phyloP scores from a whole-genome alignment of 2,113 vertebrate genomes.

The Lepidothrix coronata region DNA sequence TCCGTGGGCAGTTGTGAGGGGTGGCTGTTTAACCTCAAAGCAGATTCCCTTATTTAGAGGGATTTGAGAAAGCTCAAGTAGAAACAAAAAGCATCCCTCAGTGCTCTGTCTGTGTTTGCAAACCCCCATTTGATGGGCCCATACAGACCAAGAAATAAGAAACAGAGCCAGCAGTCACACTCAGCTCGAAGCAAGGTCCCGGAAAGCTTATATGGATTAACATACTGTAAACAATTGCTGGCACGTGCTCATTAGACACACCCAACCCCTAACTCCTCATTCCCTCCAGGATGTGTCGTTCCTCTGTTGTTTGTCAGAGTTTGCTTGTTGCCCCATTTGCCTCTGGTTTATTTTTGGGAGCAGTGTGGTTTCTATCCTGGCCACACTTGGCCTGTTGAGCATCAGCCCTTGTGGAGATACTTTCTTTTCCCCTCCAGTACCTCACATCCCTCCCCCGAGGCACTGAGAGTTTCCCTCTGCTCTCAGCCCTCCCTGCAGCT shows the following conservation, averaged over 20 bases:
- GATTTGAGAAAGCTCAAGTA: background rate
- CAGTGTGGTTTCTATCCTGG: background rate
- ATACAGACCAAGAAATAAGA: background rate
- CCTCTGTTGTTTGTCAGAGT: background rate
- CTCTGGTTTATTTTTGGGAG: background rate
- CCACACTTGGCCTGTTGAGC: background rate
- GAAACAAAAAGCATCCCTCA: background rate
- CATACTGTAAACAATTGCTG: background rate
- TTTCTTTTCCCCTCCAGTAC: background rate
- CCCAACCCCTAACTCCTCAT: background rate
- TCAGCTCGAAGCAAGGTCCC: background rate
- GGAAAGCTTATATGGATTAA: background rate
- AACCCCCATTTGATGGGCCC: background rate
- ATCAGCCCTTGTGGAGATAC: background rate
- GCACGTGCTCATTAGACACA: background rate
- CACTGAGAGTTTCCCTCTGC: background rate
- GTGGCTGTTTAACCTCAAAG: background rate
- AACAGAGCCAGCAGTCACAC: background rate
- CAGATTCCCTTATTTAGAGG: background rate
- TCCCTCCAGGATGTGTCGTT: background rate
- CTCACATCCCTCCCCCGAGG: background rate
- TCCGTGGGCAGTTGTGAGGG: rapidly evolving
- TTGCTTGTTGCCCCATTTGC: background rate
- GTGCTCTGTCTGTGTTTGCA: background rate
- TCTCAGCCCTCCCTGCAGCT: background rate